These are phyloP conservation scores for Chionoecetes opilio DNA, from an alignment of 1,140 invertebrate species.

Conservation along the genomic window DNA sequence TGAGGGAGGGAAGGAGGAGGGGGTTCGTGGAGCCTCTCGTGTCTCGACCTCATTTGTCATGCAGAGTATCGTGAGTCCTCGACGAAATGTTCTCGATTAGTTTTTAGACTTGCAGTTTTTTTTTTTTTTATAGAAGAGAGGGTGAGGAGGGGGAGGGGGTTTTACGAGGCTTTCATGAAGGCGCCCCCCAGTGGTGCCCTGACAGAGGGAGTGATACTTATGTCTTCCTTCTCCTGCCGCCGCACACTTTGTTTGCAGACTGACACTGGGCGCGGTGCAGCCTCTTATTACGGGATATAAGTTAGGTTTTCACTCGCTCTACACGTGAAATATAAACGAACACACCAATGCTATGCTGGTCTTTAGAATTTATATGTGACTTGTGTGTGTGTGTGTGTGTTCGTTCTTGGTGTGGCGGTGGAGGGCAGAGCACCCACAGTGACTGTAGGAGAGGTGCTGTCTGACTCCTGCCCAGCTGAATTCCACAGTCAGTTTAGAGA, in stretches of 20 bases:
- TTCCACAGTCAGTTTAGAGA: no score
- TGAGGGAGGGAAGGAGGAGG: background rate
- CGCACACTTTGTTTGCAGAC: background rate
- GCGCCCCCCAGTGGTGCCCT: background rate
- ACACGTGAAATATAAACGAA: conserved; percentile 5
- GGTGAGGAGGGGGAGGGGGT: background rate
- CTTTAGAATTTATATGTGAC: background rate
- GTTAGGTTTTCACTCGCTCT: background rate
- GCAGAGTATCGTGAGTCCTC: conserved; percentile 1
- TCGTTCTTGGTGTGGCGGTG: background rate
- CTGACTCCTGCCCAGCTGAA: no score
- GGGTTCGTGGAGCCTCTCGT: background rate
- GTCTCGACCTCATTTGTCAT: background rate
- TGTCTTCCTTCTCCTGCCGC: background rate
- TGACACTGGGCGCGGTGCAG: background rate
- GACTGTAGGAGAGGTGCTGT: no score
- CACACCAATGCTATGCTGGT: background rate
- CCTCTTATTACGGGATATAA: background rate
- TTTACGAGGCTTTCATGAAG: background rate
- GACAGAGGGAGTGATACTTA: background rate
- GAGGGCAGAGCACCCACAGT: no score
- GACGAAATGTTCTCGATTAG: conserved; percentile 28
- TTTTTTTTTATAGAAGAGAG: background rate
- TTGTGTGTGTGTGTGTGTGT: conserved; percentile 43
- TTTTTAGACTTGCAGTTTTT: background rate